Conservation (phyloP, 2,113 vertebrate species). For the Mesoclemmys tuberculata region DNA sequence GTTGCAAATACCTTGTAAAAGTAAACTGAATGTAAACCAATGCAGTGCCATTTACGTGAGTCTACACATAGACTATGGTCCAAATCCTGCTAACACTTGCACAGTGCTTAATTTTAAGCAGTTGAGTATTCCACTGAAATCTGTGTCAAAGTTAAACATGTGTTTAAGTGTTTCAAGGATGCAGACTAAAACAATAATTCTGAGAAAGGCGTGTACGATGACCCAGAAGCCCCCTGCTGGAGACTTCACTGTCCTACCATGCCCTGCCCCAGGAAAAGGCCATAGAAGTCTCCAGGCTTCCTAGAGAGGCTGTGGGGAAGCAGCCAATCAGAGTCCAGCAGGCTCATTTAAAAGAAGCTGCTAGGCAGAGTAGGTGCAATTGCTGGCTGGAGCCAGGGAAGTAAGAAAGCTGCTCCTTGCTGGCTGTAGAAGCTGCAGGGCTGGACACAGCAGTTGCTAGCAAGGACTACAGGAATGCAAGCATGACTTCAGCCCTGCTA, state of each 20-base stretch:
- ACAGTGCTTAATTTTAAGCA: background rate
- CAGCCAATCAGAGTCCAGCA: too few species aligned
- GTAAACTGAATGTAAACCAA: fast-evolving
- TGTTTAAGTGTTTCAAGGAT: background rate
- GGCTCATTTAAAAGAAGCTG: background rate
- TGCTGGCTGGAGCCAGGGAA: background rate
- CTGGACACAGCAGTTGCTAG: too few species aligned
- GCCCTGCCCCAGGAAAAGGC: background rate
- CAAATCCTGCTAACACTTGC: background rate
- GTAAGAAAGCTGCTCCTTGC: background rate
- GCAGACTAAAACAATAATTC: fast-evolving
- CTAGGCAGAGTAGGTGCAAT: background rate
- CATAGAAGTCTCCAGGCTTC: background rate
- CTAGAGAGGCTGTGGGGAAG: too few species aligned
- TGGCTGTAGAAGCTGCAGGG: background rate
- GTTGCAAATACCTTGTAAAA: background rate
- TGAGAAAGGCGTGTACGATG: background rate
- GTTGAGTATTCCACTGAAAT: background rate
- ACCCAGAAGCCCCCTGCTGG: background rate
- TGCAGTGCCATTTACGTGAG: background rate
- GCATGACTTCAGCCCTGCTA: background rate
- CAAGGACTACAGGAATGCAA: background rate
- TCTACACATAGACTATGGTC: background rate
- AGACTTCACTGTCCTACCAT: background rate
- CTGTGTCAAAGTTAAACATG: background rate